phyloP scores from a whole-genome alignment of 2,888 invertebrate species.

The Apodemia zela region DNA sequence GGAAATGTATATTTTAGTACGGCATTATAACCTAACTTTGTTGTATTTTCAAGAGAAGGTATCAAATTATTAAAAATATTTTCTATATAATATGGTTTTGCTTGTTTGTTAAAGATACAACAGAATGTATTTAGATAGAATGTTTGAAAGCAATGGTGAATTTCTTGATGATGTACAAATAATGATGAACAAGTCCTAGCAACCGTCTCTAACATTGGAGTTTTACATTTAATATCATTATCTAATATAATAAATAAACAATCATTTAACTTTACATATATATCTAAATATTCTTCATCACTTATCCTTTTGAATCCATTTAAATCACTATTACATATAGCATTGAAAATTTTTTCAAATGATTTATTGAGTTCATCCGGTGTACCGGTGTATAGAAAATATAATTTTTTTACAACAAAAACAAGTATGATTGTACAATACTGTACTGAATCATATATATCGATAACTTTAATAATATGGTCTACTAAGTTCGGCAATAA shows the following conservation, averaged over 20 bases:
- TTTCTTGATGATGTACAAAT: slow-evolving; percentile 44
- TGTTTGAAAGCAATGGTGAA: slow-evolving; percentile 56
- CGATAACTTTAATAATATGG: slow-evolving; percentile 48
- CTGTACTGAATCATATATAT: slow-evolving; percentile 51
- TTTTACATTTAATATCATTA: slow-evolving; percentile 46
- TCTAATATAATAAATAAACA: slow-evolving; percentile 56
- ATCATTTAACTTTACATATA: slow-evolving; percentile 57
- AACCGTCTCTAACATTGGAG: slow-evolving; percentile 38
- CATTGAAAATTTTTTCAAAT: slow-evolving; percentile 48
- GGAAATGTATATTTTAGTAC: slow-evolving; percentile 51
- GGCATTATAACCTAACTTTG: slow-evolving; percentile 46
- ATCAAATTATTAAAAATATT: slow-evolving; percentile 45
- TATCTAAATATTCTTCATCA: slow-evolving; percentile 42
- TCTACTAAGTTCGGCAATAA: slow-evolving; percentile 52
- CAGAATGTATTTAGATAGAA: slow-evolving; percentile 54
- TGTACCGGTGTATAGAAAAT: slow-evolving; percentile 46
- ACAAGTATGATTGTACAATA: slow-evolving; percentile 49
- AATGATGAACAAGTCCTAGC: slow-evolving; percentile 41
- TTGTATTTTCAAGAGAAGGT: slow-evolving; percentile 45
- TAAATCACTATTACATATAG: slow-evolving; percentile 44
- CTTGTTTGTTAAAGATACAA: slow-evolving; percentile 44
- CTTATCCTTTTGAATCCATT: slow-evolving; percentile 43
- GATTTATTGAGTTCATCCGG: slow-evolving; percentile 42
- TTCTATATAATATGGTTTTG: slow-evolving; percentile 33
- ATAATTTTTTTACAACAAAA: slow-evolving; percentile 56